Percentiles rank a stretch among this genome's conserved stretches.
Conservation (phyloP, 2,797 vertebrate genomes). For the Notoglanidium macrostoma region DNA sequence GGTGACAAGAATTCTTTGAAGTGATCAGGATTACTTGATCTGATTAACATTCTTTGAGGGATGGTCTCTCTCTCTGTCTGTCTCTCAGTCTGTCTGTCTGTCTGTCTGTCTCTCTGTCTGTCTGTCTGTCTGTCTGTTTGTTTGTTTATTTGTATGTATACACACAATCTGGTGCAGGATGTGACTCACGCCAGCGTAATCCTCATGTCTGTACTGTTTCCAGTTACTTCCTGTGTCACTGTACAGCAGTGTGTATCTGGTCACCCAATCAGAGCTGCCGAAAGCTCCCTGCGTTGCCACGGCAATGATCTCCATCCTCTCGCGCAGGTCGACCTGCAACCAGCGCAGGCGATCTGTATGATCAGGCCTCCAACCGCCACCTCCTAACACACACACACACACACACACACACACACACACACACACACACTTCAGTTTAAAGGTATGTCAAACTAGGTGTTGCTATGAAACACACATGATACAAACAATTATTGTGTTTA, state of each 20-base stretch:
- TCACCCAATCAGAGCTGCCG: slow-evolving; percentile 92
- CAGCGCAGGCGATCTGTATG: slow-evolving; percentile 82
- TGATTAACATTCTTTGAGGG: not conserved
- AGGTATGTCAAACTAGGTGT: not conserved
- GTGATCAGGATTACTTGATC: not conserved
- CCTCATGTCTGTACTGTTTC: slow-evolving; percentile 87
- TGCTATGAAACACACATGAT: slow-evolving; percentile 1
- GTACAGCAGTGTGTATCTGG: slow-evolving; percentile 85
- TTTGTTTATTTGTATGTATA: not conserved
- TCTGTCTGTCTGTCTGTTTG: not conserved
- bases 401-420: slow-evolving; percentile 41
- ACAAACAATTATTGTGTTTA: not conserved
- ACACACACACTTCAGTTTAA: not conserved
- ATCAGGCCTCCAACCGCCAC: slow-evolving; percentile 89
- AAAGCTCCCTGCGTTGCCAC: slow-evolving; percentile 89
- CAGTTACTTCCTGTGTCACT: slow-evolving; percentile 92
- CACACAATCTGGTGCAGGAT: not conserved
- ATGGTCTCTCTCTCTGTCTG: too few relatives aligned
- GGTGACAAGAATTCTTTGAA: not conserved
- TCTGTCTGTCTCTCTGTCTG: not conserved
- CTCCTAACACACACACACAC: slow-evolving; percentile 63
- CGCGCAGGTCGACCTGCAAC: slow-evolving; percentile 89
- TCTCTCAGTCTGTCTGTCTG: not conserved
- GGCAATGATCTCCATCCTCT: slow-evolving; percentile 82
- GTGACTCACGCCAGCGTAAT: slow-evolving; percentile 83